These are phyloP conservation scores for Zingel zingel DNA, from an alignment of 2,113 vertebrate genomes.

Conservation along the genomic window DNA sequence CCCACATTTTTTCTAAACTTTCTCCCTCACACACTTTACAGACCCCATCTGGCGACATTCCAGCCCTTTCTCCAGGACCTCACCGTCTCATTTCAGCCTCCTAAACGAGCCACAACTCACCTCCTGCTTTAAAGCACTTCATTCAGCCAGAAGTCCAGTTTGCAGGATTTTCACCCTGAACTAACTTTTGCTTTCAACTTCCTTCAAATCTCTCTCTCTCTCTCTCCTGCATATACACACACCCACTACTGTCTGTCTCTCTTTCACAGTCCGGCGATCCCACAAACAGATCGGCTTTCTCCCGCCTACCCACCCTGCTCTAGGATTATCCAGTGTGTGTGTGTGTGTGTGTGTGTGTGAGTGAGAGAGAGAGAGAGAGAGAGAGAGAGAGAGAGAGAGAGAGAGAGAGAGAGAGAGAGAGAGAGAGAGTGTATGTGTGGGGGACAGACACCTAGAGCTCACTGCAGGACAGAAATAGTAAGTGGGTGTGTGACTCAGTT, in stretches of 20 bases:
- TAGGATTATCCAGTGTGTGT: constrained; percentile 68
- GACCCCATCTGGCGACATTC: constrained; percentile 74
- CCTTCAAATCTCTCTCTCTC: constrained; percentile 24
- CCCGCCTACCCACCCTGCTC: constrained; percentile 72
- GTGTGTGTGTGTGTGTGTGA: constrained; percentile 47
- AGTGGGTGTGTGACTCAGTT: constrained; percentile 65
- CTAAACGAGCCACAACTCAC: constrained; percentile 59
- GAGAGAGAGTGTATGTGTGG: neutral
- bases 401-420: too few relatives aligned
- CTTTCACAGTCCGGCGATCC: constrained; percentile 54
- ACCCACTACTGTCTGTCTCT: constrained; percentile 56
- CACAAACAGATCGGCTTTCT: constrained; percentile 82
- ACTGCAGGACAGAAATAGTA: constrained; percentile 76
- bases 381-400: neutral
- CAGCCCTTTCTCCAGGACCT: constrained; percentile 41
- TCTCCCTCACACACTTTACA: constrained; percentile 49
- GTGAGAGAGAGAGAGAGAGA: constrained; percentile 11
- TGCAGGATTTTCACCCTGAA: constrained; percentile 26
- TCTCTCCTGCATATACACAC: neutral
- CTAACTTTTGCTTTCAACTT: constrained; percentile 48
- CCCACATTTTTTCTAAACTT: constrained; percentile 15
- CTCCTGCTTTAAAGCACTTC: constrained; percentile 77
- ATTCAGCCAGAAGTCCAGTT: constrained; percentile 54
- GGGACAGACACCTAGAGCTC: constrained; percentile 64
- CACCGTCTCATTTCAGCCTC: neutral